Conservation (phyloP, 2,888 invertebrate genomes). For the Poecilobothrus nobilitatus region DNA sequence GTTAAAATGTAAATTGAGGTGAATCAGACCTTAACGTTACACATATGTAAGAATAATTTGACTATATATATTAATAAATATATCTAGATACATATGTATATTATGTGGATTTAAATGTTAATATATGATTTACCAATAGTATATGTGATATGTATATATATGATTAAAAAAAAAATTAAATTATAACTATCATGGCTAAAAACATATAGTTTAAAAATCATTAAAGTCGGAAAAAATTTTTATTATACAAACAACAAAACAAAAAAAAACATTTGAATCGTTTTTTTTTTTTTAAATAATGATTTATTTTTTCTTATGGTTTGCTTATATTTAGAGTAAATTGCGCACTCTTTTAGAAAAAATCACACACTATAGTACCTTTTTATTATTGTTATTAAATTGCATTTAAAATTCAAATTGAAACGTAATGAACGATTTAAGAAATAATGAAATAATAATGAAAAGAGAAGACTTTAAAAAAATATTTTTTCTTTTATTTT, state of each 20-base stretch:
- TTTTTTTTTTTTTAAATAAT: too few relatives aligned
- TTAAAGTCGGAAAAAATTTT: background rate
- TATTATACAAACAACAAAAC: background rate
- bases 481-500: too few relatives aligned
- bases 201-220: background rate
- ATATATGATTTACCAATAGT: too few relatives aligned
- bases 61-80: background rate
- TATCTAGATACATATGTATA: background rate
- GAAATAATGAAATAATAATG: too few relatives aligned
- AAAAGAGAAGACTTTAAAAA: too few relatives aligned
- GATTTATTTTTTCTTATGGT: too few relatives aligned
- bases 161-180: background rate
- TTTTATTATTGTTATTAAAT: too few relatives aligned
- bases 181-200: background rate
- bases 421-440: too few relatives aligned
- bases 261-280: background rate
- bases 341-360: too few relatives aligned
- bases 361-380: too few relatives aligned
- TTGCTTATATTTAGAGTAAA: too few relatives aligned
- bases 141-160: background rate
- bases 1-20: background rate
- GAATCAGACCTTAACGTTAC: background rate
- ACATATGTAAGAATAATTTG: background rate
- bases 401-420: too few relatives aligned
- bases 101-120: background rate